Conservation (phyloP, 92 coral and sea anemone species). For the Zoanthus gigantus region DNA sequence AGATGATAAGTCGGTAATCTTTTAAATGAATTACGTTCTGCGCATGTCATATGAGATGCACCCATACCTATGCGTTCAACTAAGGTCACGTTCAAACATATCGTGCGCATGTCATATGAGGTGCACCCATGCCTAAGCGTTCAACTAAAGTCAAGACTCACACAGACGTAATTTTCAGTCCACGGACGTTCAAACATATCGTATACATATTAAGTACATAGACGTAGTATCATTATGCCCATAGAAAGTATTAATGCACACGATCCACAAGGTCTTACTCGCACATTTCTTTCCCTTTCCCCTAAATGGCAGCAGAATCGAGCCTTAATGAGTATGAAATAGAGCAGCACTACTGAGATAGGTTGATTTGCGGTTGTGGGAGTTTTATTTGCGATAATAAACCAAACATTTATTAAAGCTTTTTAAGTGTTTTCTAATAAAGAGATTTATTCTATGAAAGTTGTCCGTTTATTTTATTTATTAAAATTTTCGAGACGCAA, state of each 20-base stretch:
- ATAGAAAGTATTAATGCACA: too few relatives aligned
- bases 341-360: not conserved
- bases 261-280: too few relatives aligned
- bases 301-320: not conserved
- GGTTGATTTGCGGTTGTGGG: conserved; percentile 18
- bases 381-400: not conserved
- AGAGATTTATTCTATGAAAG: not conserved
- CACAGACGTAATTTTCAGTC: too few relatives aligned
- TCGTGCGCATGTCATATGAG: not conserved
- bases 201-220: not conserved
- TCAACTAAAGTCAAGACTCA: not conserved
- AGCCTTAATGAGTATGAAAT: not conserved
- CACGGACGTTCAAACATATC: too few relatives aligned
- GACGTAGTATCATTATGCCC: too few relatives aligned
- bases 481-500: too few relatives aligned
- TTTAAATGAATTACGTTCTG: not conserved
- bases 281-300: not conserved
- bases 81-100: not conserved
- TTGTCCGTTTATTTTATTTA: not conserved
- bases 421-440: conserved; percentile 19
- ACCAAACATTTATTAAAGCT: not conserved
- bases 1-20: not conserved
- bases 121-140: not conserved
- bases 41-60: not conserved
- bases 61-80: not conserved